phyloP scores from a whole-genome alignment of 1,140 invertebrate genomes.

The Riptortus pedestris region DNA sequence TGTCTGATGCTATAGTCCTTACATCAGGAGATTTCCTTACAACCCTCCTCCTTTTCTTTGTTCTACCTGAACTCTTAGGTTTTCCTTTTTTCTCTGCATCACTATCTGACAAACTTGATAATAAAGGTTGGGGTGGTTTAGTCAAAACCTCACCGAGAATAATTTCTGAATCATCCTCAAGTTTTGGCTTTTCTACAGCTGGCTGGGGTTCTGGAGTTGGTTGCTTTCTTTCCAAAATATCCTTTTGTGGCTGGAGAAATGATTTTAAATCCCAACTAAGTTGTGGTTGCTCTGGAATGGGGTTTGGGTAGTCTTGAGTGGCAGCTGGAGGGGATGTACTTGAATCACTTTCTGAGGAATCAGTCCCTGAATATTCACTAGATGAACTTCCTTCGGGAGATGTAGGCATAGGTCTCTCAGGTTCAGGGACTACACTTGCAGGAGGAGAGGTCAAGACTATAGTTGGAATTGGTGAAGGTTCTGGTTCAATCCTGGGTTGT shows the following conservation, averaged over 20 bases:
- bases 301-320: slow-evolving; percentile 12
- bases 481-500: too few relatives aligned
- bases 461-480: too few relatives aligned
- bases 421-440: slow-evolving; percentile 26
- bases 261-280: slow-evolving; percentile 31
- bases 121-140: slow-evolving; percentile 26
- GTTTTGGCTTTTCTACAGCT: slow-evolving; percentile 19
- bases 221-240: too few relatives aligned
- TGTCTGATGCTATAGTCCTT: slow-evolving; percentile 15
- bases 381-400: slow-evolving; percentile 26
- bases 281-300: slow-evolving; percentile 24
- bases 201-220: slow-evolving; percentile 4
- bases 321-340: slow-evolving; percentile 13
- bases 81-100: slow-evolving; percentile 28
- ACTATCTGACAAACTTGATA: slow-evolving; percentile 32
- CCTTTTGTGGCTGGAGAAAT: too few relatives aligned
- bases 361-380: slow-evolving; percentile 31
- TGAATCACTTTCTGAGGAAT: slow-evolving; percentile 28
- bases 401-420: slow-evolving; percentile 21
- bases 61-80: not conserved
- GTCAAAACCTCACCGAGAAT: slow-evolving; percentile 21
- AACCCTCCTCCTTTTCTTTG: slow-evolving; percentile 8
- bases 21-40: slow-evolving; percentile 11
- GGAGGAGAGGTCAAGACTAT: too few relatives aligned
- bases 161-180: slow-evolving; percentile 28